A percentile compares a stretch with the other conserved stretches of the same genome.
Conservation (phyloP, 2,797 vertebrate species). For the Trachops cirrhosus region DNA sequence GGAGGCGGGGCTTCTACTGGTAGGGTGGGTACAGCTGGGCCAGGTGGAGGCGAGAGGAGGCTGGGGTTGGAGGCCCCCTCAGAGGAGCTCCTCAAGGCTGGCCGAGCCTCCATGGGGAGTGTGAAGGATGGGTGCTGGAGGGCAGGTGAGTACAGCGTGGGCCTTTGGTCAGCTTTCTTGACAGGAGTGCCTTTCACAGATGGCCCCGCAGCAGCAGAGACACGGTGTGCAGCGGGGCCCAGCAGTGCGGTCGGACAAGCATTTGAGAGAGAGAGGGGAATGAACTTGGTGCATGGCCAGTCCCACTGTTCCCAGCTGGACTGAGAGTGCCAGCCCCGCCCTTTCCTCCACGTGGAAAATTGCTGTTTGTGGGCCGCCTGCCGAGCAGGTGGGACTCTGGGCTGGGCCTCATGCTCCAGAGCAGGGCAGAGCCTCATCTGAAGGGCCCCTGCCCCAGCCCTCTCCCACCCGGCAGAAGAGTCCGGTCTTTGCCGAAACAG, state of each 20-base stretch:
- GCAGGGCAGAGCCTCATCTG: neutral
- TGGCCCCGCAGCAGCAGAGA: neutral
- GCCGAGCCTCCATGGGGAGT: neutral
- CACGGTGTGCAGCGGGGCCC: rapidly evolving
- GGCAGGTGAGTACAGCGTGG: neutral
- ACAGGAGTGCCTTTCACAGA: neutral
- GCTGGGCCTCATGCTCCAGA: neutral
- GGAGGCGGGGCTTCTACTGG: neutral
- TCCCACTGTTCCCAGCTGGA: neutral
- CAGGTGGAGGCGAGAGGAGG: neutral
- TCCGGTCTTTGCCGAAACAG: neutral
- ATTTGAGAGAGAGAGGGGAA: neutral
- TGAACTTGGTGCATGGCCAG: neutral
- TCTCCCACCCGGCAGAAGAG: neutral
- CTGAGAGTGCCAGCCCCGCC: neutral
- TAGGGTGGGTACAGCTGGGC: neutral
- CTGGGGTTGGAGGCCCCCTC: neutral
- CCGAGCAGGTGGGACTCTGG: neutral
- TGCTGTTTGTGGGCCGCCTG: neutral
- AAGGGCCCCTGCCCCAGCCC: neutral
- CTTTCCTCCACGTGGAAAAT: neutral
- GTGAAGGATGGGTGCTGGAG: neutral
- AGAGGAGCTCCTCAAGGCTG: neutral
- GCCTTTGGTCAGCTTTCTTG: neutral
- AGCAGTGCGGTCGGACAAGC: neutral